Conservation (phyloP, 1,140 invertebrate genomes). For the Diprion similis region DNA sequence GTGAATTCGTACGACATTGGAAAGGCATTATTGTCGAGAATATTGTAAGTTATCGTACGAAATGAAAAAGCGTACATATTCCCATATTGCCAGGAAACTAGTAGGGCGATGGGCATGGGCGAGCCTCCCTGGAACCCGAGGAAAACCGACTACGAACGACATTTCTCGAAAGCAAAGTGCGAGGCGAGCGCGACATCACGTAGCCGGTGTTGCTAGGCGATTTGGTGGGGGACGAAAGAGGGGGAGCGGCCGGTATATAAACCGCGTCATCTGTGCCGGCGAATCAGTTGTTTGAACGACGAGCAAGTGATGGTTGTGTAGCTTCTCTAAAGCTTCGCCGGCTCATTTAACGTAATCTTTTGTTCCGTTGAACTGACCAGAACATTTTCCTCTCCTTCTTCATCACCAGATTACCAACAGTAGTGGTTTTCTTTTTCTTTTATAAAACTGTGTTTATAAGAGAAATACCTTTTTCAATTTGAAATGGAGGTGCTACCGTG, state of each 20-base stretch:
- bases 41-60: neutral
- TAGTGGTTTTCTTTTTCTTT: neutral
- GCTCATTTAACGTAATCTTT: conserved; percentile 8
- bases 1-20: neutral
- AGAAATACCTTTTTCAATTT: neutral
- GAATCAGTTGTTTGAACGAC: conserved; percentile 44
- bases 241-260: conserved; percentile 45
- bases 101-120: conserved; percentile 17
- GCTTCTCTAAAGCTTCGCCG: conserved; percentile 5
- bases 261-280: conserved; percentile 47
- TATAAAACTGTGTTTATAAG: neutral
- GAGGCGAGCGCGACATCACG: conserved; percentile 48
- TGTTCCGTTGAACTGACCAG: conserved; percentile 11
- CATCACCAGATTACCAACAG: neutral
- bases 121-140: conserved; percentile 21
- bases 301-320: neutral
- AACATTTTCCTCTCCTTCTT: neutral
- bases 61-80: neutral
- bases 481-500: conserved; percentile 57
- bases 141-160: conserved; percentile 24
- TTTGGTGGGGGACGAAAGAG: conserved; percentile 30
- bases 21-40: neutral
- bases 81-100: conserved; percentile 11
- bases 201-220: conserved; percentile 59
- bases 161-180: conserved; percentile 29